Evolutionary conservation across 2,113 vertebrate genomes (phyloP), one percentile per base, ranked within the genome.

Genomic region (Callionymus lyra): DNA sequence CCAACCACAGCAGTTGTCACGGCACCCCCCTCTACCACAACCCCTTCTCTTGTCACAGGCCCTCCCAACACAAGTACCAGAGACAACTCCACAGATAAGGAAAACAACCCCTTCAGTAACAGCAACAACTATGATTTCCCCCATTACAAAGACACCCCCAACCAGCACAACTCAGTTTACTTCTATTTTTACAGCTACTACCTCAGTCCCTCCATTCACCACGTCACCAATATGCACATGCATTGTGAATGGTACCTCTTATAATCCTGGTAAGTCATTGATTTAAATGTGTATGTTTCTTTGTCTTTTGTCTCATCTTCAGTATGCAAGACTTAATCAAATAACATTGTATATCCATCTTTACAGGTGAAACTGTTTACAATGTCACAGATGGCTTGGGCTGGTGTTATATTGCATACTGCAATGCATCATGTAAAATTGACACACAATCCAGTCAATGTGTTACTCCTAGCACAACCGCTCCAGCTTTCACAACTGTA

Each of bases 281-380:
- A 31, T 10, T 31, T 31, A 6, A 9, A 3, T 11, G 2, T 12
- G 6, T 14, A 11, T 11, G 11, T 40, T 1, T 19, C 6, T 12
- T 41, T 41, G 6, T 1, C 10, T 10, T 16, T 38, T 16, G 10
- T 3, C 6, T 38, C 14, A 16, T 2, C 10, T 13, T 37, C 16
- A 12, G 4, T 37, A 1, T 37, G n/a, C 35, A 37, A 9, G 6
- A 12, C 15, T 16, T 1, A 38, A 13, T 9, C 14, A 1, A 16
- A 10, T 10, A 6, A 35, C 4, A 54, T 12, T 56, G 11, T 12
- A 41, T 34, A 61, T 34, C 9, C 3, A 11, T 16, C 2, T 8
- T 41, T 41, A 49, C 59, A 81, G 76, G 76, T 1, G 53, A 68
- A 1, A 0, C 58, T 8, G 3, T 81, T 5, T 81, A 81, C 34